Evolutionary conservation across 2,113 vertebrate species (phyloP).

Genomic region (Sylvia atricapilla): DNA sequence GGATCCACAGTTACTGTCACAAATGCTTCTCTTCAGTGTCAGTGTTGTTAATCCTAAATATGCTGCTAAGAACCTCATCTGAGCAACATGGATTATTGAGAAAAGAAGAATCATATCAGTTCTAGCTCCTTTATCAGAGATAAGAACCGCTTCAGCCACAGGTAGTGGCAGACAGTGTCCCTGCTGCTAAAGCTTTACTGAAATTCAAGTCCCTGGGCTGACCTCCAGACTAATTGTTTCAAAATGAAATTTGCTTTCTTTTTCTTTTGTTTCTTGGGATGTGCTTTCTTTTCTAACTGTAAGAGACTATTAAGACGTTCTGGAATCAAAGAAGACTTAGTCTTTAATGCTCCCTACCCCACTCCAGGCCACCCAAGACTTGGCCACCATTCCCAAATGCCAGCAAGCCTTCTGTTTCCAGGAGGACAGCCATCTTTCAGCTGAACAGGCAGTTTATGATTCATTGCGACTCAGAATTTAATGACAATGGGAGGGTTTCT

Average conservation of each 20-base stretch:
- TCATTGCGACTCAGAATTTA: not conserved
- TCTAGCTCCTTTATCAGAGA: not conserved
- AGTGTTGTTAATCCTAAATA: constrained; percentile 47
- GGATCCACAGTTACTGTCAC: not conserved
- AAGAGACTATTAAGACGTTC: not conserved
- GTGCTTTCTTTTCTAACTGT: not conserved
- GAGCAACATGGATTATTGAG: not conserved
- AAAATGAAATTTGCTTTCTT: not conserved
- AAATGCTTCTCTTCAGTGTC: not conserved
- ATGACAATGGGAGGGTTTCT: not conserved
- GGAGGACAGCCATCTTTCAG: not conserved
- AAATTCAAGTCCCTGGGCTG: constrained; percentile 42
- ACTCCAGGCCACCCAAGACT: not conserved
- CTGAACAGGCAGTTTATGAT: not conserved
- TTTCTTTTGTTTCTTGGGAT: not conserved
- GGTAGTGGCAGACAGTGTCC: not conserved
- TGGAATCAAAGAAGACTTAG: not conserved
- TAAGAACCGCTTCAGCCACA: not conserved
- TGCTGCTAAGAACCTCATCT: constrained; percentile 56
- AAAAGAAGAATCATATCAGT: not conserved
- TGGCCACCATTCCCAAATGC: not conserved
- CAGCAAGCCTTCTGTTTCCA: not conserved
- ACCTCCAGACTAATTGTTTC: not conserved
- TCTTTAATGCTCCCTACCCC: not conserved
- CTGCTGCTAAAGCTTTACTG: constrained; percentile 40